Conservation (phyloP, 2,113 vertebrate genomes). For the Sisor rabdophorus region DNA sequence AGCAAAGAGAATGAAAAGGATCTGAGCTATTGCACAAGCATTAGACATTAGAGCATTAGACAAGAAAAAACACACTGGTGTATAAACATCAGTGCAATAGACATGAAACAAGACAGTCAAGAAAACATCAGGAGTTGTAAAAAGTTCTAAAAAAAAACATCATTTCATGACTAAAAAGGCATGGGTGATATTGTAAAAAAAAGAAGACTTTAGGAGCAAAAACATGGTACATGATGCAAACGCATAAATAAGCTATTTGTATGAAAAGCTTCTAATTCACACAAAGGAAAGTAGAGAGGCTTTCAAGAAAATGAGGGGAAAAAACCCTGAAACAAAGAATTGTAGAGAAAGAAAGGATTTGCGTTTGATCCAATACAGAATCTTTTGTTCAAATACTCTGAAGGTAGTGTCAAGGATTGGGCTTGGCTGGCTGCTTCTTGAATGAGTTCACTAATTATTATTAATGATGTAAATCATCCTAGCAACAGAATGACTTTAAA, state of each 20-base stretch:
- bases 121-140: no score
- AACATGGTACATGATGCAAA: background rate
- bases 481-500: background rate
- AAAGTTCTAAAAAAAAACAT: background rate
- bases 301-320: background rate
- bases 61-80: background rate
- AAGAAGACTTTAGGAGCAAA: background rate
- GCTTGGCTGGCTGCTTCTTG: background rate
- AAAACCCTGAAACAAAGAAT: no score
- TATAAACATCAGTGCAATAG: no score
- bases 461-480: background rate
- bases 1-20: background rate
- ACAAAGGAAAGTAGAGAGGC: background rate
- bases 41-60: background rate
- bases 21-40: no score
- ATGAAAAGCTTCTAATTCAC: no score
- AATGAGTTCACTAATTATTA: background rate
- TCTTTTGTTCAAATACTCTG: background rate
- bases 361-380: background rate
- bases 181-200: no score
- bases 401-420: background rate
- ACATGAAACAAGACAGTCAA: no score
- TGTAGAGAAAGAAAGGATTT: background rate
- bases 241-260: background rate
- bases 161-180: no score